Percentiles rank a stretch among this genome's conserved stretches.
phyloP scores from a whole-genome alignment of 2,797 vertebrate genomes.

The Rousettus madagascariensis region DNA sequence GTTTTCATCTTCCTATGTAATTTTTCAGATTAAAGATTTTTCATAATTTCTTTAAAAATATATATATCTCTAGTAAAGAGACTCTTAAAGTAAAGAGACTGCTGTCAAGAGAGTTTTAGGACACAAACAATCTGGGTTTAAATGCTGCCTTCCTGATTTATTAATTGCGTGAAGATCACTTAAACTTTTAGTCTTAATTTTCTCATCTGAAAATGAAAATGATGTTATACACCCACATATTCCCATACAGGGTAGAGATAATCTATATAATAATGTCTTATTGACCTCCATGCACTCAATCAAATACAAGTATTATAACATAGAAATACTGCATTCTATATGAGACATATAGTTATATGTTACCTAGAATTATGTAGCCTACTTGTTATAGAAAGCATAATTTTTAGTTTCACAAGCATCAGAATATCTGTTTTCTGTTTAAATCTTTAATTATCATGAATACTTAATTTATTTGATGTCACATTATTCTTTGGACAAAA shows the following conservation, averaged over 20 bases:
- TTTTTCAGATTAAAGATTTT: background rate
- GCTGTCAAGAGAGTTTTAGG: background rate
- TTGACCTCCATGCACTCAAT: background rate
- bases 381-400: background rate
- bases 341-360: background rate
- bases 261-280: background rate
- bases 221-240: background rate
- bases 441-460: background rate
- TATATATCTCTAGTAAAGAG: background rate
- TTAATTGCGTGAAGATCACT: background rate
- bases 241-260: background rate
- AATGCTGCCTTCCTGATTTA: background rate
- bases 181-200: background rate
- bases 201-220: background rate
- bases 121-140: background rate
- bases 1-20: background rate
- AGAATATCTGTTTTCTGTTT: background rate
- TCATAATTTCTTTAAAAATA: constrained; percentile 7
- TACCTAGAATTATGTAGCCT: background rate
- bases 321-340: background rate
- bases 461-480: background rate
- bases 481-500: background rate
- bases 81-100: background rate
- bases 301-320: background rate
- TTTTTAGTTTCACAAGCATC: background rate